Evolutionary conservation across 1,140 invertebrate species (phyloP).

Genomic region (Oryctes rhinoceros): DNA sequence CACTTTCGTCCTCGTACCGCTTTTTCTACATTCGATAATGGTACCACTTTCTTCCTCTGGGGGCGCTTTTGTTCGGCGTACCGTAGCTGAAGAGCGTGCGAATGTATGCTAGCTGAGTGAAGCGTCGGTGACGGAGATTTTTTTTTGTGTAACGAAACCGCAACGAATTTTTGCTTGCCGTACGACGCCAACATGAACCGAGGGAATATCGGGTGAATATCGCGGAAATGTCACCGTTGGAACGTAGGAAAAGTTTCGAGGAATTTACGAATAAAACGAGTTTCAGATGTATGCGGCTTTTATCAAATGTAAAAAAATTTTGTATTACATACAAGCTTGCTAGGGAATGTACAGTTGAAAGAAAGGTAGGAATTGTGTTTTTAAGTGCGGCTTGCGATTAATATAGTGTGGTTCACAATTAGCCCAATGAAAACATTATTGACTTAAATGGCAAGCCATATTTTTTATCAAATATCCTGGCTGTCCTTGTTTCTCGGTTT

Average conservation of each 20-base stretch:
- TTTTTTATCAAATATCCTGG: too few species aligned
- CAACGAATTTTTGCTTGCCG: not conserved
- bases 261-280: not conserved
- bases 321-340: not conserved
- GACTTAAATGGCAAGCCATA: too few species aligned
- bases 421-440: too few species aligned
- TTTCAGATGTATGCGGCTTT: not conserved
- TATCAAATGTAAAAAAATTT: not conserved
- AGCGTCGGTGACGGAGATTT: not conserved
- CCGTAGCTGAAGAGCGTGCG: not conserved
- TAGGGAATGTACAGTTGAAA: too few species aligned
- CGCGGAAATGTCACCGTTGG: slow-evolving; percentile 1
- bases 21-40: slow-evolving; percentile 11
- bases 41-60: not conserved
- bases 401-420: too few species aligned
- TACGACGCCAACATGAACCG: not conserved
- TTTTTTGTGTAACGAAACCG: not conserved
- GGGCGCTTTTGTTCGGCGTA: not conserved
- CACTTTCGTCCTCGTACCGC: not conserved
- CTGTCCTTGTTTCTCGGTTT: too few species aligned
- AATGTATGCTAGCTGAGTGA: not conserved
- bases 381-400: too few species aligned
- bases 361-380: too few species aligned
- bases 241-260: not conserved
- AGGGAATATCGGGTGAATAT: not conserved